phyloP scores from a whole-genome alignment of 2,888 invertebrate species.

The Hydriomena furcata region DNA sequence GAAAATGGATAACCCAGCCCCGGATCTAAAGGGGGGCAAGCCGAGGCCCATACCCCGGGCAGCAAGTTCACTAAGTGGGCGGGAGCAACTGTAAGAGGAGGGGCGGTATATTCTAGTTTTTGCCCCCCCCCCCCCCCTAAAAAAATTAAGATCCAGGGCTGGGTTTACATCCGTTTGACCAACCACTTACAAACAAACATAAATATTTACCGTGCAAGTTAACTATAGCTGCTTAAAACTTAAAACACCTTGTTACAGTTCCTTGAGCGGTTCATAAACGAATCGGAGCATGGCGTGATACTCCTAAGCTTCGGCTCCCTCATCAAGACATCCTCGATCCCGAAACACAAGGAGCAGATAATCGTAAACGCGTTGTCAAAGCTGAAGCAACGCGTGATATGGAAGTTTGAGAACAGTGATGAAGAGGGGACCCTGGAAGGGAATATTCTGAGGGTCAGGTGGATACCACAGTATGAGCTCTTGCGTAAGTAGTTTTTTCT shows the following conservation, averaged over 20 bases:
- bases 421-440: conserved; percentile 66
- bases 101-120: too few species aligned
- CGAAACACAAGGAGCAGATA: conserved; percentile 82
- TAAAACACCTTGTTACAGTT: conserved; percentile 68
- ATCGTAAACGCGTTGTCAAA: conserved; percentile 85
- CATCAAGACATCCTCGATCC: conserved; percentile 87
- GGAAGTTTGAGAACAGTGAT: conserved; percentile 88
- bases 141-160: too few species aligned
- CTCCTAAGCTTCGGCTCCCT: conserved; percentile 92
- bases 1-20: too few species aligned
- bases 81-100: too few species aligned
- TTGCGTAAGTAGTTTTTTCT: conserved; percentile 83
- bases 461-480: conserved; percentile 89
- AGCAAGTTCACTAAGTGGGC: too few species aligned
- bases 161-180: too few species aligned
- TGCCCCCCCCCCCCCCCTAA: too few species aligned
- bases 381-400: conserved; percentile 88
- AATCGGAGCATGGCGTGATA: conserved; percentile 87
- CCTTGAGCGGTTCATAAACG: conserved; percentile 86
- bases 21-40: too few species aligned
- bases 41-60: too few species aligned
- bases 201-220: too few species aligned
- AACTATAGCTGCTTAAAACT: too few species aligned
- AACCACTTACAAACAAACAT: too few species aligned
- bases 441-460: conserved; percentile 84